Evolutionary conservation across 2,797 vertebrate species (phyloP).

Genomic region (Eulemur rubriventer): DNA sequence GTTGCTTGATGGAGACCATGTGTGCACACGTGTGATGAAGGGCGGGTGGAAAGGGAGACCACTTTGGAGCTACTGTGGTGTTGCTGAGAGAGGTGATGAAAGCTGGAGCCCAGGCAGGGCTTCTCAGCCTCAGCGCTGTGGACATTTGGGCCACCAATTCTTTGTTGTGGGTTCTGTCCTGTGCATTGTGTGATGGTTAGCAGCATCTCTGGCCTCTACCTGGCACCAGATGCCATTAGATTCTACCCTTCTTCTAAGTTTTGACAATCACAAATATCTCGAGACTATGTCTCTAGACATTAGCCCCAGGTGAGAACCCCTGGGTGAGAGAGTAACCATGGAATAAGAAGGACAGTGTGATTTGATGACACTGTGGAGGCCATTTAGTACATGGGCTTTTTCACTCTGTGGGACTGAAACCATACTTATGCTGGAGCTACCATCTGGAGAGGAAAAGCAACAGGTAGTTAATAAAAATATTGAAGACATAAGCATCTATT

Average conservation of each 20-base stretch:
- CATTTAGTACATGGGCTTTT: fast-evolving
- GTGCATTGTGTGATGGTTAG: neutral
- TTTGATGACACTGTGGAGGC: fast-evolving
- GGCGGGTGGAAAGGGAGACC: neutral
- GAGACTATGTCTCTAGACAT: neutral
- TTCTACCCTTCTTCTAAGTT: neutral
- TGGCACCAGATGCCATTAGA: neutral
- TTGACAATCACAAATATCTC: neutral
- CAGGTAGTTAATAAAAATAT: too few relatives aligned
- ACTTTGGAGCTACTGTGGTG: fast-evolving
- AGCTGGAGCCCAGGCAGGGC: too few relatives aligned
- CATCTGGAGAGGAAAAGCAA: fast-evolving
- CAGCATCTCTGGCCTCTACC: neutral
- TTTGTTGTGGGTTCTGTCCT: neutral
- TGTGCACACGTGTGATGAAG: neutral
- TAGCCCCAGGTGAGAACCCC: neutral
- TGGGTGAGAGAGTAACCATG: neutral
- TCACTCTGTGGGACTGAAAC: neutral
- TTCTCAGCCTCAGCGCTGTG: neutral
- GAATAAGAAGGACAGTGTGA: fast-evolving
- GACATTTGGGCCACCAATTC: too few relatives aligned
- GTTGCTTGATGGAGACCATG: neutral
- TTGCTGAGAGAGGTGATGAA: neutral
- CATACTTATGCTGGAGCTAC: fast-evolving
- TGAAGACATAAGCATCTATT: fast-evolving